Conservation (phyloP, 2,113 vertebrate species). For the Percopsis transmontana region DNA sequence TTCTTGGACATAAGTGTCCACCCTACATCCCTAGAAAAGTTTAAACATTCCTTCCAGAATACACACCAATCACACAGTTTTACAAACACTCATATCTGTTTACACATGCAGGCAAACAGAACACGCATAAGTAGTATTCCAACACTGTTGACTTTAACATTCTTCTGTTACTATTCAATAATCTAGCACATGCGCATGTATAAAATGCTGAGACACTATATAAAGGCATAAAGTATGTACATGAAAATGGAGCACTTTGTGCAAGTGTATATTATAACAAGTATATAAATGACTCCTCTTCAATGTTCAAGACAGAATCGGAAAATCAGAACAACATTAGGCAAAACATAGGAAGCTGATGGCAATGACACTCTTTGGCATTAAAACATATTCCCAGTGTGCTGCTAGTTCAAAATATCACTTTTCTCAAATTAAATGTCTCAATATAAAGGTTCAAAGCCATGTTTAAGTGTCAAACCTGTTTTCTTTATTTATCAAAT, state of each 20-base stretch:
- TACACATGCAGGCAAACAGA: constrained; percentile 52
- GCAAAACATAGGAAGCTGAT: constrained; percentile 30
- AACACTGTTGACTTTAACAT: constrained; percentile 49
- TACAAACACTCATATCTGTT: constrained; percentile 53
- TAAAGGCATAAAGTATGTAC: constrained; percentile 63
- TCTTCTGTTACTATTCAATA: constrained; percentile 51
- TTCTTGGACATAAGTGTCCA: constrained; percentile 16
- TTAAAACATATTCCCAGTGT: constrained; percentile 46
- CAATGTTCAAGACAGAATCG: constrained; percentile 32
- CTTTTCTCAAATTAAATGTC: constrained; percentile 34
- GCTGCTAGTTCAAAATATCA: constrained; percentile 42
- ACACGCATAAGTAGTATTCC: constrained; percentile 47
- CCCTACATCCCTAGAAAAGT: constrained; percentile 28
- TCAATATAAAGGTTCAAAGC: constrained; percentile 4
- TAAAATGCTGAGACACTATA: constrained; percentile 66
- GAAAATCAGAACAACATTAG: not conserved
- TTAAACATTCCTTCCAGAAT: constrained; percentile 35
- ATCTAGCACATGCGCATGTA: constrained; percentile 70
- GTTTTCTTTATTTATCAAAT: constrained; percentile 3
- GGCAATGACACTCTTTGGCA: constrained; percentile 75
- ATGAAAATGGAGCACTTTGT: constrained; percentile 58
- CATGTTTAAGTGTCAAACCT: constrained; percentile 5
- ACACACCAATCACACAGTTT: constrained; percentile 55
- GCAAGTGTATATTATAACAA: constrained; percentile 56
- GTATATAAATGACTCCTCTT: constrained; percentile 37